A percentile compares a stretch with the other conserved stretches of the same genome.
These are phyloP conservation scores for Myotis planiceps DNA, from an alignment of 2,797 vertebrate species.

Conservation along the genomic window DNA sequence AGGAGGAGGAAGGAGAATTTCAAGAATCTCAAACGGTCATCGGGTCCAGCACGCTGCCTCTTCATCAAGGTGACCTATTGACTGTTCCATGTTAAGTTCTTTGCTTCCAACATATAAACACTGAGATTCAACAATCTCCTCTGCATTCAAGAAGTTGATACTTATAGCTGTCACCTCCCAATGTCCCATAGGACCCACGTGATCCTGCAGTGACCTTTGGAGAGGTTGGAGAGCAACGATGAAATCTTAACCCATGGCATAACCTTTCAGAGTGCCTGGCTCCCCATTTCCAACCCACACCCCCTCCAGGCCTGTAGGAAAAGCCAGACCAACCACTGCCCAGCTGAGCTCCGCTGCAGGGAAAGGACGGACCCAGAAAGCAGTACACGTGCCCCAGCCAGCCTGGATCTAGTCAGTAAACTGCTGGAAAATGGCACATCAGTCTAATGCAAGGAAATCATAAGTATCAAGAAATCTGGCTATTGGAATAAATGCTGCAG, in stretches of 20 bases:
- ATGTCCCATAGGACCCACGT: background rate
- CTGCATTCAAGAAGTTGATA: background rate
- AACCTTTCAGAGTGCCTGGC: background rate
- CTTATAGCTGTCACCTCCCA: background rate
- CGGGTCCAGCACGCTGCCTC: background rate
- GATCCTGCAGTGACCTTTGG: background rate
- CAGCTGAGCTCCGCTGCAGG: background rate
- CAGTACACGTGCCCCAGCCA: background rate
- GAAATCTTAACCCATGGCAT: background rate
- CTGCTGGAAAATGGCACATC: background rate
- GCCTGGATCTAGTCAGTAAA: background rate
- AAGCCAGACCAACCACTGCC: background rate
- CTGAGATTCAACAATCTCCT: background rate
- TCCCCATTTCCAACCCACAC: background rate
- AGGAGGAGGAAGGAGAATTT: background rate
- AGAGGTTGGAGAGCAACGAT: background rate
- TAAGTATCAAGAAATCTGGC: conserved; percentile 11
- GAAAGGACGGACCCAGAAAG: background rate
- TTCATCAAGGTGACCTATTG: background rate
- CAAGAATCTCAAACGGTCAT: background rate
- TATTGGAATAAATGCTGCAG: conserved; percentile 24
- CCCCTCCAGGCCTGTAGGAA: background rate
- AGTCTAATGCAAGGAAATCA: background rate
- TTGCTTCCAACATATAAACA: background rate
- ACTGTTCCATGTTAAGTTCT: background rate